phyloP scores from a whole-genome alignment of 2,888 invertebrate genomes.

The Seira ritae region DNA sequence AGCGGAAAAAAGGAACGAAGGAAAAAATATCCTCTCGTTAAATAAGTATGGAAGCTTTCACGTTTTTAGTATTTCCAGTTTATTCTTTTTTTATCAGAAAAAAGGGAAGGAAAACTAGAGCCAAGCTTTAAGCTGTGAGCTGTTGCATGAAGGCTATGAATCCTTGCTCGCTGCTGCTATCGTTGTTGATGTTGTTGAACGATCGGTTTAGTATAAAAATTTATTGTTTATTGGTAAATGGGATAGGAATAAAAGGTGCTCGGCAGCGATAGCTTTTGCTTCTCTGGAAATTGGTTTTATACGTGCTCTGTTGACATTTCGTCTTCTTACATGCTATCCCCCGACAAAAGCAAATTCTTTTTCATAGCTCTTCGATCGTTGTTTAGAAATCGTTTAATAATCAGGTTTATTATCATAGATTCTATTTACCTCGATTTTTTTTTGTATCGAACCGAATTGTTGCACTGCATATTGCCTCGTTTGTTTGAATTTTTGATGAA shows the following conservation, averaged over 20 bases:
- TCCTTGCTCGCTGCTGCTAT: background rate
- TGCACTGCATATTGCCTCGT: no score
- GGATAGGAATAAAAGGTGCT: conserved; percentile 6
- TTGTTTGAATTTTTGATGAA: no score
- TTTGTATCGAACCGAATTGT: no score
- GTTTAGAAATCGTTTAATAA: conserved; percentile 2
- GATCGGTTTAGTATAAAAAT: conserved; percentile 16
- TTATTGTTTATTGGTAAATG: conserved; percentile 11
- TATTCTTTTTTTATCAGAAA: background rate
- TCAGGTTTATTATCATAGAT: no score
- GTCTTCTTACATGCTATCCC: background rate
- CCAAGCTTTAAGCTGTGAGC: background rate
- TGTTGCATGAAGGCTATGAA: conserved; percentile 1
- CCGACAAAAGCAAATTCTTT: background rate
- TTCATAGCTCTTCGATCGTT: background rate
- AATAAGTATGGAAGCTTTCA: background rate
- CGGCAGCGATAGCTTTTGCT: background rate
- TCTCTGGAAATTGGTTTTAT: background rate
- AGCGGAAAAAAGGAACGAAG: background rate
- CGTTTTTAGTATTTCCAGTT: background rate
- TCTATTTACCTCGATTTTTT: no score
- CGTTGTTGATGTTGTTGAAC: conserved; percentile 8
- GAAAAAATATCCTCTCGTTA: background rate
- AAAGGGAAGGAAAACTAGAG: background rate
- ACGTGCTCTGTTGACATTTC: background rate